Evolutionary conservation across 2,113 vertebrate genomes (phyloP), one percentile per base, ranked within the genome.

Genomic region (Chloropsis cyanopogon): DNA sequence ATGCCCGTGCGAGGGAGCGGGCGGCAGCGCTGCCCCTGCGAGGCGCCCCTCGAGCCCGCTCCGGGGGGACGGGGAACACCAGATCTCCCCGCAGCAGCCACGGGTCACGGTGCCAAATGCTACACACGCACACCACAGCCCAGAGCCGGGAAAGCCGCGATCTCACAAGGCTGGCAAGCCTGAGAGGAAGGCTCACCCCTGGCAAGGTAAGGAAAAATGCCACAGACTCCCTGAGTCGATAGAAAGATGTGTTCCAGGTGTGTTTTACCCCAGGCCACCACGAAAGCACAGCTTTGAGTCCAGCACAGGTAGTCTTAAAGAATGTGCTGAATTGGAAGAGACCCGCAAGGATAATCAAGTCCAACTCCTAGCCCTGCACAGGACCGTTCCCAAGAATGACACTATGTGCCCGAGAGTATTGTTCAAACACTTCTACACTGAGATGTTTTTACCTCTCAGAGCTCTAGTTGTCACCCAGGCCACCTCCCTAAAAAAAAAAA

Each of bases 41-140:
- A 20, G 60, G n/a, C 3, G 6, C 15, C 44, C 16, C 31, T 44
- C n/a, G 6, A 31, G 7, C 35, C 28, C 17, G 37, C 69, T 8
- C n/a, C 3, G 31, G 4, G 6, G 26, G 10, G 1, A 37, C 37
- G 10, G 33, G 37, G 49, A 35, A 2, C 13, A 4, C 47, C 39
- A 1, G 9, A 3, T 31, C 21, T 60, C 9, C 54, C 17, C 31
- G 3, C 28, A 23, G 33, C 14, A 11, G 10, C 29, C 35, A 0
- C 22, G 2, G 10, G 37, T n/a, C 22, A 6, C 25, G 3, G n/a
- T 6, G 29, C 42, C 33, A 2, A 64, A 33, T 47, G 0, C 52
- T 24, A 1, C 7, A 5, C 8, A 3, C 1, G 14, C 8, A 47
- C 39, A 6, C 2, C 29, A 3, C 24, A 31, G 28, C 49, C 26